These are phyloP conservation scores for Temnothorax nylanderi DNA, from an alignment of 1,140 invertebrate species.

Conservation along the genomic window DNA sequence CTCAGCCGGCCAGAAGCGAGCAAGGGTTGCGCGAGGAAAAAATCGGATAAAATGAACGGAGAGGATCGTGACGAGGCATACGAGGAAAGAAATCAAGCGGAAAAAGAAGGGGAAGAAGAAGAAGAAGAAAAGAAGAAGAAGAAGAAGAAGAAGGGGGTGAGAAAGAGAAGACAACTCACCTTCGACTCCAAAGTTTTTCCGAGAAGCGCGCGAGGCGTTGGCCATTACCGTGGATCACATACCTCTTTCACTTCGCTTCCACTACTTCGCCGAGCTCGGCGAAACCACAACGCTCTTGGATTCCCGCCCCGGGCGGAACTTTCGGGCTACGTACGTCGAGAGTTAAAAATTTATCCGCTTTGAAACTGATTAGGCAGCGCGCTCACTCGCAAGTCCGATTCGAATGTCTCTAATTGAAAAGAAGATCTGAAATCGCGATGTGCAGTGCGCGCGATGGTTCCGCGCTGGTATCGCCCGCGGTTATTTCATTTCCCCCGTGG, in stretches of 20 bases:
- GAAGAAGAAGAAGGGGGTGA: neutral
- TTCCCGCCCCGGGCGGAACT: slow-evolving; percentile 34
- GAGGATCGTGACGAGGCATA: slow-evolving; percentile 24
- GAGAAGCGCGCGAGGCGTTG: slow-evolving; percentile 57
- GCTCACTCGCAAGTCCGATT: neutral
- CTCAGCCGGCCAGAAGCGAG: neutral
- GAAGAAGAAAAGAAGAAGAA: neutral
- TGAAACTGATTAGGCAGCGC: slow-evolving; percentile 55
- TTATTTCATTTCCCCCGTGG: slow-evolving; percentile 32
- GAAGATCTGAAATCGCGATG: slow-evolving; percentile 50
- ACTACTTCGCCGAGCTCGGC: slow-evolving; percentile 30
- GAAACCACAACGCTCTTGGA: slow-evolving; percentile 34
- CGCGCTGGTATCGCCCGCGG: neutral
- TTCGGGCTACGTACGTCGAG: slow-evolving; percentile 22
- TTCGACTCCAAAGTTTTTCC: slow-evolving; percentile 66
- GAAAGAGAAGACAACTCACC: slow-evolving; percentile 45
- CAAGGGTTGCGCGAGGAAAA: neutral
- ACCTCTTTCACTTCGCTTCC: slow-evolving; percentile 60
- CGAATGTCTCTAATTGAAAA: slow-evolving; percentile 55
- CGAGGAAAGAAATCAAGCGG: slow-evolving; percentile 47
- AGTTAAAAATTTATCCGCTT: slow-evolving; percentile 64
- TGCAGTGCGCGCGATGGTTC: neutral
- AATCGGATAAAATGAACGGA: slow-evolving; percentile 25
- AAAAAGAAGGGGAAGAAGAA: neutral
- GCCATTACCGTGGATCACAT: slow-evolving; percentile 71